A percentile compares a stretch with the other conserved stretches of the same genome.
Conservation (phyloP, 1,140 invertebrate species). For the Drepana arcuata region DNA sequence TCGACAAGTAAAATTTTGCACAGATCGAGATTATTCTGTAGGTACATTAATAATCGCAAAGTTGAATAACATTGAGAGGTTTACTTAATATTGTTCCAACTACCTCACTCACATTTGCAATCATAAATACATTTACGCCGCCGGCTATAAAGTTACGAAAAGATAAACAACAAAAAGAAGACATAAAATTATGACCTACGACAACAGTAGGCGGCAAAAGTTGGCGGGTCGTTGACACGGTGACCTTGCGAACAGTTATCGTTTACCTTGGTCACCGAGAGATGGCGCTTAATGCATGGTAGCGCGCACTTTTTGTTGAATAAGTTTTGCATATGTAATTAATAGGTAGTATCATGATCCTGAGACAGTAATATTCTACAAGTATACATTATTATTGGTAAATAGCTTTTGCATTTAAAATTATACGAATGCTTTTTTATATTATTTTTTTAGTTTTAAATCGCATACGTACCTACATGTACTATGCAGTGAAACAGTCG, state of each 20-base stretch:
- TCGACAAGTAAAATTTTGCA: no score
- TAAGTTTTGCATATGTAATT: neutral
- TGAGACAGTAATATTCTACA: neutral
- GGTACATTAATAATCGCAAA: neutral
- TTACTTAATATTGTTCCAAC: no score
- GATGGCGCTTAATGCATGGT: conserved; percentile 34
- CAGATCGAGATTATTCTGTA: neutral
- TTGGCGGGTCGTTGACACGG: conserved; percentile 65
- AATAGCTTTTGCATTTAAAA: neutral
- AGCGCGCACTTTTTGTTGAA: neutral
- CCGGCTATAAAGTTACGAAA: conserved; percentile 64
- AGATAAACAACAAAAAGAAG: conserved; percentile 72
- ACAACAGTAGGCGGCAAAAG: conserved; percentile 69
- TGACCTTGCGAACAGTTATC: conserved; percentile 52
- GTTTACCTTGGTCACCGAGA: conserved; percentile 31
- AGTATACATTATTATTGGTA: neutral
- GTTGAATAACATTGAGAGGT: no score
- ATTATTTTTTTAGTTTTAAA: neutral
- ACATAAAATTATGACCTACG: conserved; percentile 72
- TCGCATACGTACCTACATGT: neutral
- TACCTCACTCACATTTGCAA: no score
- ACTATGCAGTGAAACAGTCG: no score
- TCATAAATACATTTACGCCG: conserved; percentile 54
- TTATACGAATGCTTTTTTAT: neutral
- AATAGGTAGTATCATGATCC: neutral